phyloP scores from a whole-genome alignment of 2,113 vertebrate genomes.

The Pomatorhinus ruficollis region DNA sequence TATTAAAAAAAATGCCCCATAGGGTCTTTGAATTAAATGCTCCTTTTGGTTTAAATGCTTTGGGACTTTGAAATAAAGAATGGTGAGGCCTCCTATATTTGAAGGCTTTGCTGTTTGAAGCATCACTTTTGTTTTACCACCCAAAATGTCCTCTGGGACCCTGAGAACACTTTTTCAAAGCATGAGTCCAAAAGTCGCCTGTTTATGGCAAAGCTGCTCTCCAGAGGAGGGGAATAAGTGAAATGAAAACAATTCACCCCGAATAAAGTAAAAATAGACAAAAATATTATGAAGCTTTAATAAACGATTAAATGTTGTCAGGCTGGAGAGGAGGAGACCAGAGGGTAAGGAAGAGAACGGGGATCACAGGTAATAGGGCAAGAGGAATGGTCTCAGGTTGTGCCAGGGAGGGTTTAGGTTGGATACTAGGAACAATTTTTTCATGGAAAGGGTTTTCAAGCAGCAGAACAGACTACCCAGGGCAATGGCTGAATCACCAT shows the following conservation, averaged over 20 bases:
- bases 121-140: slow-evolving; percentile 27
- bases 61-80: background rate
- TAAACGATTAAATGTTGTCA: background rate
- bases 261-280: background rate
- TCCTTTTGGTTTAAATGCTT: slow-evolving; percentile 15
- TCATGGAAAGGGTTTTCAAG: background rate
- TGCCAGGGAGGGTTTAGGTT: background rate
- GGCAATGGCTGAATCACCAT: background rate
- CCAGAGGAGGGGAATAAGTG: background rate
- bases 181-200: background rate
- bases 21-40: slow-evolving; percentile 31
- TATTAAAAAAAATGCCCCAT: background rate
- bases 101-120: background rate
- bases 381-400: background rate
- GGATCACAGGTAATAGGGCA: background rate
- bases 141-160: background rate
- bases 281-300: background rate
- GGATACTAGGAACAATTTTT: background rate
- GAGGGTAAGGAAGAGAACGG: background rate
- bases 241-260: background rate
- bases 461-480: background rate
- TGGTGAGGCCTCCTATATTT: background rate
- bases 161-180: background rate
- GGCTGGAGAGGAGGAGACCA: background rate
- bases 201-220: background rate